Evolutionary conservation across 2,113 vertebrate species (phyloP).

Genomic region (Galeopterus variegatus): DNA sequence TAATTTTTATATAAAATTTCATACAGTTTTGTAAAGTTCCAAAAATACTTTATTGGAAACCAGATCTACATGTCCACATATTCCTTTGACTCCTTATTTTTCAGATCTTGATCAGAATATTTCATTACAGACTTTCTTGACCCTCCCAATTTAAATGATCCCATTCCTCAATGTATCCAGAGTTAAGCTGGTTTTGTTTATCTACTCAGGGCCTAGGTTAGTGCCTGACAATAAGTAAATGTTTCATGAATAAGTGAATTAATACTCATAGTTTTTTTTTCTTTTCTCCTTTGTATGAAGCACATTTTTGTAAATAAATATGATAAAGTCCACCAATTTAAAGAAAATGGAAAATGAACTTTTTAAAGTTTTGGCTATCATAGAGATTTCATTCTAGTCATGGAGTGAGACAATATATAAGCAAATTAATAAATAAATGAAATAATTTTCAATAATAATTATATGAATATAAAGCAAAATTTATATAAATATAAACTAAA

Average conservation of each 20-base stretch:
- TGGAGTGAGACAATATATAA: not conserved
- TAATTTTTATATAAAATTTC: conserved; percentile 8
- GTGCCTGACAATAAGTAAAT: not conserved
- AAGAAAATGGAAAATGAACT: not conserved
- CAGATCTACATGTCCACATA: not conserved
- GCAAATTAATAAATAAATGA: not conserved
- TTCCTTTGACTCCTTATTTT: not conserved
- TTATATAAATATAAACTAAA: not conserved
- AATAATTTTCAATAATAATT: not conserved
- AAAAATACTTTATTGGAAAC: not conserved
- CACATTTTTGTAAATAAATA: not conserved
- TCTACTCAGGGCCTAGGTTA: not conserved
- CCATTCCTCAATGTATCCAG: not conserved
- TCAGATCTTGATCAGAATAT: not conserved
- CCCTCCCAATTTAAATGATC: not conserved
- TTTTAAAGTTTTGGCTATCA: not conserved
- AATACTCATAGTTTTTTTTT: not conserved
- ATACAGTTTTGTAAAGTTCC: not conserved
- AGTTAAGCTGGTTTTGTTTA: not conserved
- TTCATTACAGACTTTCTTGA: not conserved
- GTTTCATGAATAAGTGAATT: not conserved
- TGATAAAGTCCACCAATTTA: not conserved
- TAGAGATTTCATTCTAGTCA: not conserved
- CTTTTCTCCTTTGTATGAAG: not conserved
- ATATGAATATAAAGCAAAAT: not conserved